Percentiles rank a stretch among this genome's conserved stretches.
Evolutionary conservation across 2,113 vertebrate species (phyloP).

Genomic region (Motacilla alba): DNA sequence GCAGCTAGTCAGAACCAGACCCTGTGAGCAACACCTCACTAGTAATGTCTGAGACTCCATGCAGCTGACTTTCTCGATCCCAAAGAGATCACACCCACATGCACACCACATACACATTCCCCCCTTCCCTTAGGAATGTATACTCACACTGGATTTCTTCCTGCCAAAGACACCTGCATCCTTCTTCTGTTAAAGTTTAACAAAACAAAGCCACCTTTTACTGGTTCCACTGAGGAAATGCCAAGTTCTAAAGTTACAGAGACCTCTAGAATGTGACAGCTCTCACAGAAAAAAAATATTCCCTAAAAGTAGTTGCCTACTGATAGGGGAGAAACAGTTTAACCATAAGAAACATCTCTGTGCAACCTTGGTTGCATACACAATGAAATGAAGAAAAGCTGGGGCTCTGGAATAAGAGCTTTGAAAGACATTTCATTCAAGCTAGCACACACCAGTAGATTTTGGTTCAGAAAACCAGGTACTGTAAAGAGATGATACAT

Average conservation of each 20-base stretch:
- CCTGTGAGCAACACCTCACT: neutral
- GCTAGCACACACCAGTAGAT: neutral
- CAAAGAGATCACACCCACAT: neutral
- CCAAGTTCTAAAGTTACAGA: neutral
- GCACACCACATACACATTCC: neutral
- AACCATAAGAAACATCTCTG: neutral
- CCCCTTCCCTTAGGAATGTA: neutral
- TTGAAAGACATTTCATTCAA: neutral
- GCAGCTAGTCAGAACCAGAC: neutral
- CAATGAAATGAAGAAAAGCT: neutral
- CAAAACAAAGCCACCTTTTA: neutral
- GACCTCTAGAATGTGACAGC: neutral
- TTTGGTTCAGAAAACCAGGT: neutral
- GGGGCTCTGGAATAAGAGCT: neutral
- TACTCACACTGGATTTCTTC: neutral
- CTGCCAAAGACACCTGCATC: neutral
- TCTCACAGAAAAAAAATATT: neutral
- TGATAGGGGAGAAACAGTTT: neutral
- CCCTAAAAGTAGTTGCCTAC: neutral
- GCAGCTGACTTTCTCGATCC: neutral
- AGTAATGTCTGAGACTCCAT: neutral
- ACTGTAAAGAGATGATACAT: neutral
- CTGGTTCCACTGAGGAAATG: neutral
- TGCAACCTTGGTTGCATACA: neutral
- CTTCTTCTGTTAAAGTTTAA: neutral